These are phyloP conservation scores for Drosophila longiperda DNA, from an alignment of 2,888 invertebrate genomes.

Conservation along the genomic window DNA sequence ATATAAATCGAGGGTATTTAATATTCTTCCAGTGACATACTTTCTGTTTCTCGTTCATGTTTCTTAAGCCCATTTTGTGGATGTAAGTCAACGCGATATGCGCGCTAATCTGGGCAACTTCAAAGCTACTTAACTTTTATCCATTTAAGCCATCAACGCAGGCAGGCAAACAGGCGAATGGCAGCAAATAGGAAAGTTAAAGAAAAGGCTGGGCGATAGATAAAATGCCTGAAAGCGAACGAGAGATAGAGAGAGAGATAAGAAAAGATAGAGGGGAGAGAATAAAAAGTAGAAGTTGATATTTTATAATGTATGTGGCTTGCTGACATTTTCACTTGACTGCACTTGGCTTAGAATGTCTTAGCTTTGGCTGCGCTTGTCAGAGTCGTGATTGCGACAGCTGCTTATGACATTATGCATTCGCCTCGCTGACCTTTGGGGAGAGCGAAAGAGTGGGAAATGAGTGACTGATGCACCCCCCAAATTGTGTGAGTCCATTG, in stretches of 20 bases:
- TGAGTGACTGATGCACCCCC: not conserved
- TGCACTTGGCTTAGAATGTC: conserved; percentile 72
- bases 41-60: conserved; percentile 16
- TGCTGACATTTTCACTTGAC: conserved; percentile 71
- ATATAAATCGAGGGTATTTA: conserved; percentile 44
- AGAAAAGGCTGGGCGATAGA: conserved; percentile 34
- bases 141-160: conserved; percentile 76
- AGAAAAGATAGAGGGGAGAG: not conserved
- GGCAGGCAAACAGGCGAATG: conserved; percentile 37
- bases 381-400: conserved; percentile 71
- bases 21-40: conserved; percentile 10
- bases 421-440: conserved; percentile 72
- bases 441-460: conserved; percentile 19
- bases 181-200: conserved; percentile 66
- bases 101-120: conserved; percentile 75
- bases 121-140: conserved; percentile 79
- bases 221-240: not conserved
- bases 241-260: conserved; percentile 11
- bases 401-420: conserved; percentile 78
- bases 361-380: conserved; percentile 60
- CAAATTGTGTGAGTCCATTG: conserved; percentile 17
- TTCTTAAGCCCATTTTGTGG: conserved; percentile 50
- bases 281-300: conserved; percentile 10
- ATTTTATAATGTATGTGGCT: conserved; percentile 61
- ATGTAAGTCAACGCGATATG: conserved; percentile 69